A percentile compares a stretch with the other conserved stretches of the same genome.
Evolutionary conservation across 2,113 vertebrate species (phyloP).

Genomic region (Crypturellus undulatus): DNA sequence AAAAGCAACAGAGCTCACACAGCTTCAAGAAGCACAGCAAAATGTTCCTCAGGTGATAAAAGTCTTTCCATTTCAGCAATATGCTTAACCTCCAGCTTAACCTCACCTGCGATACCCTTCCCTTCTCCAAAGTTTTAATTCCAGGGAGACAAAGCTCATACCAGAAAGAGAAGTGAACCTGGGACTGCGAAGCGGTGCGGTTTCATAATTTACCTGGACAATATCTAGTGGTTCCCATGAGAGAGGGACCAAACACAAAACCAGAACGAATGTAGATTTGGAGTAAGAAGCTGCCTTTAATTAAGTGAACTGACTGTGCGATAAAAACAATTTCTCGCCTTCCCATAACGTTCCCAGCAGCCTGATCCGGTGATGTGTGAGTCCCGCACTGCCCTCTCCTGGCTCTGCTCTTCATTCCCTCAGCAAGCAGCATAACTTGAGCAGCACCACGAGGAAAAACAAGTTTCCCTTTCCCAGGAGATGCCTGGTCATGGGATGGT

Average conservation of each 20-base stretch:
- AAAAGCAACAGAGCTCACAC: neutral
- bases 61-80: neutral
- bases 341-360: fast-evolving
- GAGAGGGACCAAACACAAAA: neutral
- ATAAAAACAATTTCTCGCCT: neutral
- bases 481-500: neutral
- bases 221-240: neutral
- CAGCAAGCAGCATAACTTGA: neutral
- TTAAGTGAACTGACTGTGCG: neutral
- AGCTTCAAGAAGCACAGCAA: neutral
- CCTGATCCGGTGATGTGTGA: neutral
- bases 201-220: neutral
- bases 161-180: neutral
- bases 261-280: neutral
- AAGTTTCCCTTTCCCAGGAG: neutral
- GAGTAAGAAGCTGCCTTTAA: neutral
- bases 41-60: neutral
- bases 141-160: neutral
- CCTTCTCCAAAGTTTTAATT: neutral
- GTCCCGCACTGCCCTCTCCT: slow-evolving; percentile 40
- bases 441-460: fast-evolving
- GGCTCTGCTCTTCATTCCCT: neutral
- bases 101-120: neutral
- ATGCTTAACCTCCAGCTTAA: neutral
- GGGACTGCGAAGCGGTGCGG: neutral